phyloP scores from a whole-genome alignment of 2,113 vertebrate species.

The Trogon surrucura region DNA sequence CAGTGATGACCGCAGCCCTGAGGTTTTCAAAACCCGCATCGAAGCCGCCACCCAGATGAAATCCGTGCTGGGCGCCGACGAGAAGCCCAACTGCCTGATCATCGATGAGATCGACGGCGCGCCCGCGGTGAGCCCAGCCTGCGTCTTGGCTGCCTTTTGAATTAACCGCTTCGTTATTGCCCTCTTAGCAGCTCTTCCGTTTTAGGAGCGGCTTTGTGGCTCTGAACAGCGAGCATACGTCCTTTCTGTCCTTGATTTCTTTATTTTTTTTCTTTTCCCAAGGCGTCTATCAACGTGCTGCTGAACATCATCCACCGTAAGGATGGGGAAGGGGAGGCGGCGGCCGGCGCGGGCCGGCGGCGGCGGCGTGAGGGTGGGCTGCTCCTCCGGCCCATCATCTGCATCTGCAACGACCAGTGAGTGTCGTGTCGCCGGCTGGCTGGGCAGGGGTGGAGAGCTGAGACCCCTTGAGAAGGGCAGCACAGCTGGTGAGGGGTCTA shows the following conservation, averaged over 20 bases:
- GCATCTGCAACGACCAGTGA: constrained; percentile 91
- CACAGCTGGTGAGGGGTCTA: too few relatives aligned
- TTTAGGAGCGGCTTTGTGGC: rapidly evolving
- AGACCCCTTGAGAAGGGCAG: too few relatives aligned
- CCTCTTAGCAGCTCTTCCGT: not conserved
- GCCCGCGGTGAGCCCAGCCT: constrained; percentile 76
- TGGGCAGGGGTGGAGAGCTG: not conserved
- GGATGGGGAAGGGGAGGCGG: constrained; percentile 66
- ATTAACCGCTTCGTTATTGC: rapidly evolving
- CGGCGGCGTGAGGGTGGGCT: constrained; percentile 79
- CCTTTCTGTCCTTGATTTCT: too few relatives aligned
- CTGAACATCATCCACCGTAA: constrained; percentile 84
- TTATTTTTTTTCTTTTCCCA: not conserved
- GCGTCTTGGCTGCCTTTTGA: not conserved
- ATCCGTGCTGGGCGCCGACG: constrained; percentile 87
- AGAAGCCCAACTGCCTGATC: constrained; percentile 94
- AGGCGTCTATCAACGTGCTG: constrained; percentile 90
- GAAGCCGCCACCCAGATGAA: constrained; percentile 97
- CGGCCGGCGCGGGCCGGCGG: not conserved
- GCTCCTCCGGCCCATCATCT: constrained; percentile 90
- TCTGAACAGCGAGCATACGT: not conserved
- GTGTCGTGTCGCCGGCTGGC: not conserved
- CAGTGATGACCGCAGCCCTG: constrained; percentile 94
- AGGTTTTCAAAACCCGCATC: constrained; percentile 88
- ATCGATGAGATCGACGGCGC: constrained; percentile 97